Percentiles rank a stretch among this genome's conserved stretches.
Evolutionary conservation across 2,888 invertebrate species (phyloP).

Genomic region (Brachylomia viminalis): DNA sequence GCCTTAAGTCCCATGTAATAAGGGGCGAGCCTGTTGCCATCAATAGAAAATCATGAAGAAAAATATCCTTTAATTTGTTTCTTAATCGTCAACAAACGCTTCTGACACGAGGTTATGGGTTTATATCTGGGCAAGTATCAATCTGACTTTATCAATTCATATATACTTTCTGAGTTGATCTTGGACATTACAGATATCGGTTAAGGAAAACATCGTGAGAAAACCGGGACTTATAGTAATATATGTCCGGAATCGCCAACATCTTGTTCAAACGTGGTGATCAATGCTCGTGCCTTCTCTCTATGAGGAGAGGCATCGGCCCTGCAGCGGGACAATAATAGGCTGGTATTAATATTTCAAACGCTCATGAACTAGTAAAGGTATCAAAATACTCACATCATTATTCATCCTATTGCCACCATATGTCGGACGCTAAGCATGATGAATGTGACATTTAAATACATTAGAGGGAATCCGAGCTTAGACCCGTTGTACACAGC

Average conservation of each 20-base stretch:
- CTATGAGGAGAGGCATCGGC: not conserved
- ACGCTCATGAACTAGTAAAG: not conserved
- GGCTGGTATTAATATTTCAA: not conserved
- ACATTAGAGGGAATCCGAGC: slow-evolving; percentile 4
- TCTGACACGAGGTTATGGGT: too few relatives aligned
- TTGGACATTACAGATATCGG: too few relatives aligned
- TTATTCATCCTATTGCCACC: slow-evolving; percentile 21
- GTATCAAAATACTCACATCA: slow-evolving; percentile 8
- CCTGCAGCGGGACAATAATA: too few relatives aligned
- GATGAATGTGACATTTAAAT: slow-evolving; percentile 44
- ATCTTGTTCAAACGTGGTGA: not conserved
- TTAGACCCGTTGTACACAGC: not conserved
- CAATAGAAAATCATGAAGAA: too few relatives aligned
- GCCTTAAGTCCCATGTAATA: too few relatives aligned
- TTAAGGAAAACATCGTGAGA: too few relatives aligned
- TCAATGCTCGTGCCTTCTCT: not conserved
- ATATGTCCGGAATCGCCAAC: not conserved
- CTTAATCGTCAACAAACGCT: too few relatives aligned
- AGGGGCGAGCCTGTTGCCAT: too few relatives aligned
- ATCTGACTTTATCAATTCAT: too few relatives aligned
- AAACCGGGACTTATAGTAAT: not conserved
- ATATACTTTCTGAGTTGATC: too few relatives aligned
- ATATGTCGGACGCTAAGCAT: slow-evolving; percentile 25
- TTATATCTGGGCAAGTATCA: too few relatives aligned
- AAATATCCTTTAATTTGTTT: too few relatives aligned